A percentile compares a stretch with the other conserved stretches of the same genome.
Evolutionary conservation across 2,113 vertebrate genomes (phyloP).

Genomic region (Felis chaus): DNA sequence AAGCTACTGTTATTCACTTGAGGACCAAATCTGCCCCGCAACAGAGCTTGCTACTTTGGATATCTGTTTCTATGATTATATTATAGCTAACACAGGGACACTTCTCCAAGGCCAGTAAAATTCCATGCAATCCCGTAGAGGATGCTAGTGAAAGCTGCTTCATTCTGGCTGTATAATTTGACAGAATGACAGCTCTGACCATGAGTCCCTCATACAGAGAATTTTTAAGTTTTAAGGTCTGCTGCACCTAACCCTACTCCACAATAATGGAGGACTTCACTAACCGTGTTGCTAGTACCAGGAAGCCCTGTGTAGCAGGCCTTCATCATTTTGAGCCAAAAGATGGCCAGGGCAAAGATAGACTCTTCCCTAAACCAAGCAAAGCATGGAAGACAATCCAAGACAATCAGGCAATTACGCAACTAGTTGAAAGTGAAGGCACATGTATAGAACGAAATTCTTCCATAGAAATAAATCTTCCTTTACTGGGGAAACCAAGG

Average conservation of each 20-base stretch:
- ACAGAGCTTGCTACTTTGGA: background rate
- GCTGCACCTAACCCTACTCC: accelerated
- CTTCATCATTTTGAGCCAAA: background rate
- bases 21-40: background rate
- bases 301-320: background rate
- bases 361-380: background rate
- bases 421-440: background rate
- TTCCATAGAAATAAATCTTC: background rate
- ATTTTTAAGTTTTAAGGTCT: background rate
- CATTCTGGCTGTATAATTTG: background rate
- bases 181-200: background rate
- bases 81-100: background rate
- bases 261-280: background rate
- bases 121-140: background rate
- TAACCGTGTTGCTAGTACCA: background rate
- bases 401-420: background rate
- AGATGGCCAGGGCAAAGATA: background rate
- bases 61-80: background rate
- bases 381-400: background rate
- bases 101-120: background rate
- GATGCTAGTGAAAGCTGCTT: background rate
- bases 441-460: background rate
- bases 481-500: background rate
- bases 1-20: background rate
- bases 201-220: background rate